A percentile compares a stretch with the other conserved stretches of the same genome.
Conservation (phyloP, 2,888 invertebrate species). For the Vandiemenella viatica region DNA sequence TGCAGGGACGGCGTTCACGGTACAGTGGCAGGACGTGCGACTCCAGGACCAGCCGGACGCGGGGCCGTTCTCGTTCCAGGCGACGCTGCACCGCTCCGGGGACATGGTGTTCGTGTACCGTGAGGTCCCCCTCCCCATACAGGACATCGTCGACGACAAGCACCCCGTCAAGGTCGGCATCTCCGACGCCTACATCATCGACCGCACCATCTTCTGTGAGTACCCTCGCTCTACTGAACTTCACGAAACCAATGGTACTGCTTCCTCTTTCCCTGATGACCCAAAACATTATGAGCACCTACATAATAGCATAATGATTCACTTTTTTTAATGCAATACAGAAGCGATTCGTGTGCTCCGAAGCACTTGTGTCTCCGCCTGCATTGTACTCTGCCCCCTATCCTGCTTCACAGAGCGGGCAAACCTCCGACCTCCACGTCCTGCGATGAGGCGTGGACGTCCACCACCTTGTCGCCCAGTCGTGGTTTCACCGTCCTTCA, state of each 20-base stretch:
- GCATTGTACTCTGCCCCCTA: too few relatives aligned
- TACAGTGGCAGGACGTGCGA: slow-evolving; percentile 84
- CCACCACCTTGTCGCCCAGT: too few relatives aligned
- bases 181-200: slow-evolving; percentile 93
- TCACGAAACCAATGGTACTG: slow-evolving; percentile 66
- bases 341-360: too few relatives aligned
- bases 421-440: too few relatives aligned
- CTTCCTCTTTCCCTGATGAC: slow-evolving; percentile 82
- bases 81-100: slow-evolving; percentile 69
- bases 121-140: slow-evolving; percentile 60
- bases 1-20: slow-evolving; percentile 72
- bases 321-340: too few relatives aligned
- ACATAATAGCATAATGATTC: too few relatives aligned
- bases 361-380: too few relatives aligned
- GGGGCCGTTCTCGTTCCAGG: slow-evolving; percentile 83
- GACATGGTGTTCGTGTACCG: slow-evolving; percentile 88
- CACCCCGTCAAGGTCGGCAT: slow-evolving; percentile 97
- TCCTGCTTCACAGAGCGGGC: too few relatives aligned
- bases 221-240: slow-evolving; percentile 20
- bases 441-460: too few relatives aligned
- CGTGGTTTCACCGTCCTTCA: too few relatives aligned
- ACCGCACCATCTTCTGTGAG: slow-evolving; percentile 72
- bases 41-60: slow-evolving; percentile 60
- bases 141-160: slow-evolving; percentile 59
- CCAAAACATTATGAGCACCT: too few relatives aligned